Evolutionary conservation across 2,113 vertebrate species (phyloP).

Genomic region (Microtus oregoni): DNA sequence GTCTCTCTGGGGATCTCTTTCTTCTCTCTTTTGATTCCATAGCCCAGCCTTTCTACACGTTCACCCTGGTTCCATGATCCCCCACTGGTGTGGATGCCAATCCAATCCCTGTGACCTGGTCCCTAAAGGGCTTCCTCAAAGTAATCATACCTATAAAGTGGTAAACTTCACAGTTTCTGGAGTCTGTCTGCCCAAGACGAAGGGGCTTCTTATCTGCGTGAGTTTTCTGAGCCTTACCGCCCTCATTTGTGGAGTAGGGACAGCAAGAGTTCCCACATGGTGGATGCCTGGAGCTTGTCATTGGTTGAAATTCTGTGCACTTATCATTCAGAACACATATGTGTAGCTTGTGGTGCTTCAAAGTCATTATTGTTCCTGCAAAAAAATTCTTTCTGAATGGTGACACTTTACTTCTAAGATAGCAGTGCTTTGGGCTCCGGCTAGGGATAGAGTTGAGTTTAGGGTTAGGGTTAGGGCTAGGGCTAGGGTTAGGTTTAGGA

Average conservation of each 20-base stretch:
- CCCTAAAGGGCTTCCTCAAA: background rate
- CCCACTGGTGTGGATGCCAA: background rate
- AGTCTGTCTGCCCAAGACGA: background rate
- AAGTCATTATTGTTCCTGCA: background rate
- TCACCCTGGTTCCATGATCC: background rate
- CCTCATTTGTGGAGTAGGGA: background rate
- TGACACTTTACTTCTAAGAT: background rate
- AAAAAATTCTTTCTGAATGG: background rate
- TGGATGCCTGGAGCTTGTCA: background rate
- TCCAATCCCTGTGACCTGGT: background rate
- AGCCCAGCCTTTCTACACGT: background rate
- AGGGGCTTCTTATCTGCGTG: background rate
- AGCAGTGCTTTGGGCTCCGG: background rate
- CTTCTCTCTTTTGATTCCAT: background rate
- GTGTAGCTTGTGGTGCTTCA: background rate
- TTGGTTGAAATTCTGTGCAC: background rate
- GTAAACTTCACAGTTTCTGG: background rate
- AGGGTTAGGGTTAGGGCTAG: background rate
- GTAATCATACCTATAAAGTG: background rate
- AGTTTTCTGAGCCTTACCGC: background rate
- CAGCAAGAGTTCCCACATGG: background rate
- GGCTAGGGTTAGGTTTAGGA: background rate
- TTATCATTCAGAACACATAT: background rate
- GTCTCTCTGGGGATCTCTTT: background rate
- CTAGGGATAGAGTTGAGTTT: background rate